Base-by-base conservation (phyloP, 2,797 vertebrate species). In the Dicrostonyx torquatus region DNA sequence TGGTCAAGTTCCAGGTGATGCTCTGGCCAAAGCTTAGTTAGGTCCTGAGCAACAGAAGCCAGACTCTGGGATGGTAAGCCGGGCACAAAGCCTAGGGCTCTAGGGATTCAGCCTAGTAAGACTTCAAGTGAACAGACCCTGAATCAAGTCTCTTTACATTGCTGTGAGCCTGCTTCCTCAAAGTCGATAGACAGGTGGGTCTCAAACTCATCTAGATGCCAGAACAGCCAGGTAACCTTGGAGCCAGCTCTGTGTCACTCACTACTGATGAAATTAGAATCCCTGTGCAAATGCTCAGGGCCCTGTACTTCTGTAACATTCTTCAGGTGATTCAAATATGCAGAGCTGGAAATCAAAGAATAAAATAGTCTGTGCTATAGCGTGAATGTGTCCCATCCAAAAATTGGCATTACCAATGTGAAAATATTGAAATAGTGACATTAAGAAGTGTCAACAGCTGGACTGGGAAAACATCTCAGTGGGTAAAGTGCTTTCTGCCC, bases 151-250 rank as follows among this genome's bases (percentile, higher is more conserved):
- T 22, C 55, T 86, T 93, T 48, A 87, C 73, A 43, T 29, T 29
- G 60, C 48, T 64, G 73, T 83, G n/a, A 91, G 48, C n/a, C 58
- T 83, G 29, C 93, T 62, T 93, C 62, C 37, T 89, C 87, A 82
- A 5, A 60, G 60, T 6, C n/a, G 50, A 64, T 45, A 92, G 18
- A 64, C 40, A 20, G 13, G 3, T 13, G 64, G n/a, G 66, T 94
- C 79, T 94, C 76, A 89, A 80, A 78, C n/a, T 20, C 50, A 62
- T 50, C 40, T 89, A 89, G 76, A 75, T 76, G 55, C 91, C 50
- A 87, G 34, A 50, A 58, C 50, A 40, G 20, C 8, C 45, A 80
- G 66, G 76, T 31, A 24, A 83, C 37, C 70, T 84, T 64, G 34
- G 24, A 83, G 73, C 29, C 11, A 83, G 53, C 53, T 12, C 53